Conservation (phyloP, 2,888 invertebrate species). For the Leucoptera coffeella region DNA sequence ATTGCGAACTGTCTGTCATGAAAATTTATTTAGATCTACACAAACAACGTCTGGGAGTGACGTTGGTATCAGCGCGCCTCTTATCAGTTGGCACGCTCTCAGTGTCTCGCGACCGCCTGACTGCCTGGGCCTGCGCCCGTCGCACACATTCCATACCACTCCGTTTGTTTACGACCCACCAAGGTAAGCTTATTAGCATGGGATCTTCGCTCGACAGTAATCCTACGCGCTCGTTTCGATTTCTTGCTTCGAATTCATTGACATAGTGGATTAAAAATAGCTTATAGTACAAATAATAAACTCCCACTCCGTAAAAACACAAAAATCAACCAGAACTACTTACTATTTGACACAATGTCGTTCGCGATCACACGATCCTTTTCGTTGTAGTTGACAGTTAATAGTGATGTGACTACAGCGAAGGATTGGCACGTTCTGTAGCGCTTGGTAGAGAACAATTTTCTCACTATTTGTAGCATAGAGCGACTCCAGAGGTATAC, state of each 20-base stretch:
- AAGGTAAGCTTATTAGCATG: too few species aligned
- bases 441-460: slow-evolving; percentile 25
- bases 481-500: slow-evolving; percentile 17
- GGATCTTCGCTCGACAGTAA: too few species aligned
- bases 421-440: slow-evolving; percentile 21
- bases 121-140: too few species aligned
- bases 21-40: slow-evolving; percentile 54
- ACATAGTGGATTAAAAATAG: too few species aligned
- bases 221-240: too few species aligned
- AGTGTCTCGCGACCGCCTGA: slow-evolving; percentile 34
- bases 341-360: slow-evolving; percentile 49
- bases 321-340: too few species aligned
- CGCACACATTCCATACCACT: too few species aligned
- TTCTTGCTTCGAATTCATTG: too few species aligned
- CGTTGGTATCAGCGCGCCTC: slow-evolving; percentile 51
- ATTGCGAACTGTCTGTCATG: slow-evolving; percentile 54
- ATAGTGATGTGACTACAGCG: slow-evolving; percentile 26
- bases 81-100: slow-evolving; percentile 53
- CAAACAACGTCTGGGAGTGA: slow-evolving; percentile 54
- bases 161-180: too few species aligned
- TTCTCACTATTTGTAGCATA: slow-evolving; percentile 21
- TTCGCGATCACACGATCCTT: slow-evolving; percentile 41
- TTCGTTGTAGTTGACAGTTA: slow-evolving; percentile 33
- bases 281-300: too few species aligned
- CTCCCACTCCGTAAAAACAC: too few species aligned